Base-by-base conservation (phyloP, 2,888 invertebrate genomes). In the Caenorhabditis plicata region DNA sequence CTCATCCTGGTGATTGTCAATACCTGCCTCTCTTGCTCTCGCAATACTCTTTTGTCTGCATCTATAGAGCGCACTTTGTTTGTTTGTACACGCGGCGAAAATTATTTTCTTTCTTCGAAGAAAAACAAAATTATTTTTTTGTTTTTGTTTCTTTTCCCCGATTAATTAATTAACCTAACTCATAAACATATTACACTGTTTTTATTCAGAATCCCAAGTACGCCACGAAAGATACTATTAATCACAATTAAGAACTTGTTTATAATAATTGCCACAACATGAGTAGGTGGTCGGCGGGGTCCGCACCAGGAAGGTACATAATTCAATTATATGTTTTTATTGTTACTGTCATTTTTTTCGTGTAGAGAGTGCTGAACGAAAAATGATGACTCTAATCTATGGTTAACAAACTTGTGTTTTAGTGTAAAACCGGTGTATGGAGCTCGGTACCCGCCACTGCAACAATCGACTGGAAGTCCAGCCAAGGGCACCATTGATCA, bases 371-470 rank as follows among this genome's bases (percentile, higher is more conserved):
- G n/a, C n/a, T n/a, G n/a, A n/a, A n/a, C n/a, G n/a, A n/a, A n/a
- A n/a, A n/a, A n/a, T n/a, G n/a, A n/a, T n/a, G n/a, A n/a, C n/a
- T n/a, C n/a, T n/a, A n/a, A n/a, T n/a, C n/a, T n/a, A n/a, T n/a
- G n/a, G n/a, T 27, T 17, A 13, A 8, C 2, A 15, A 38, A 33
- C 5, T 36, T 19, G 17, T 11, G 36, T 55, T 69, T 44, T 56
- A 78, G 79, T 52, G 77, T 80, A 20, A 68, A 70, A 47, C 79
- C 78, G 9, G 73, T 79, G 11, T 76, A 76, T 54, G 79, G 79
- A n/a, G 79, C 79, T n/a, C 71, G 72, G 39, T 78, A 78, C 51
- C 79, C 79, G 22, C 76, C 78, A 9, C 61, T 73, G n/a, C 64
- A 68, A 17, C 52, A 67, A 26, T 25, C 41, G n/a, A 32, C 40